Evolutionary conservation across 37 sponge, comb jelly and placozoan species (phyloP).

Genomic region (Lycopodina hypogea): DNA sequence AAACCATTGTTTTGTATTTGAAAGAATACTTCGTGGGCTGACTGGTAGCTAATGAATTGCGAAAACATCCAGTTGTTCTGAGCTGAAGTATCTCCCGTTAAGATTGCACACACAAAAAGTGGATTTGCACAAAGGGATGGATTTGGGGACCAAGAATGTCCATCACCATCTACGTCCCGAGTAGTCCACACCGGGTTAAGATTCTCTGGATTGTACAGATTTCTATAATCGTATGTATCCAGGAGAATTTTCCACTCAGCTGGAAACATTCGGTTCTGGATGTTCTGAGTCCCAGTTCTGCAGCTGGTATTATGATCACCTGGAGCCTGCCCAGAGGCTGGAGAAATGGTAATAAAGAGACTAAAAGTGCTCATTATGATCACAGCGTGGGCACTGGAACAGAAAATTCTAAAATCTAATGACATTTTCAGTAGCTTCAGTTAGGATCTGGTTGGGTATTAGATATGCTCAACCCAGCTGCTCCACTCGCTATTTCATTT

Average conservation of each 20-base stretch:
- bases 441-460: no score
- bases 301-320: background rate
- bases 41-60: background rate
- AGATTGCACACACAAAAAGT: background rate
- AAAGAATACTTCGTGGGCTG: background rate
- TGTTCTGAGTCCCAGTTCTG: background rate
- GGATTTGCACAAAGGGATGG: background rate
- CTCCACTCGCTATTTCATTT: no score
- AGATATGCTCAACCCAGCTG: no score
- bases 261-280: background rate
- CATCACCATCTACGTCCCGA: background rate
- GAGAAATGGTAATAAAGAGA: no score
- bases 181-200: background rate
- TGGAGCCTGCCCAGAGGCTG: background rate
- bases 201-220: background rate
- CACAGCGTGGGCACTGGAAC: no score
- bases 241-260: background rate
- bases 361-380: no score
- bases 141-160: background rate
- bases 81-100: no score
- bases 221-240: background rate
- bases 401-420: no score
- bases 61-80: constrained; percentile 23
- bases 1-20: background rate
- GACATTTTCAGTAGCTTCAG: no score